phyloP scores from a whole-genome alignment of 1,140 invertebrate genomes.

The Drosophila arizonae region DNA sequence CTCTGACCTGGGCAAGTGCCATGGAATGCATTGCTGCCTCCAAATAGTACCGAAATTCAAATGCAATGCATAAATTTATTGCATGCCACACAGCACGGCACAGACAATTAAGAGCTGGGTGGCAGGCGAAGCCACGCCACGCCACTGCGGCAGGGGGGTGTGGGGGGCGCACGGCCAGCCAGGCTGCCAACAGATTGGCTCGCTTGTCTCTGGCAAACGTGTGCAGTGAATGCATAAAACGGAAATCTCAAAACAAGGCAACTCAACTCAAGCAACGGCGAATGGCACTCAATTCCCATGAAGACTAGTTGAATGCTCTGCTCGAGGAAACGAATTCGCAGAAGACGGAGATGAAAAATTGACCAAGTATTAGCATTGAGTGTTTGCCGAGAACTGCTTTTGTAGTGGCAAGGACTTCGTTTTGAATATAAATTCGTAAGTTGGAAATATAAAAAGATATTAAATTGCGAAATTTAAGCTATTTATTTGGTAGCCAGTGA shows the following conservation, averaged over 20 bases:
- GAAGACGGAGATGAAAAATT: no score
- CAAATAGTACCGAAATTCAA: slow-evolving; percentile 49
- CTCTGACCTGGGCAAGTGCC: slow-evolving; percentile 1
- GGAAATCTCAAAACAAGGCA: slow-evolving; percentile 63
- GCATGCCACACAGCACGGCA: slow-evolving; percentile 46
- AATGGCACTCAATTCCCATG: neutral
- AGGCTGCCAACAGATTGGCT: slow-evolving; percentile 61
- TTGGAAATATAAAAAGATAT: no score
- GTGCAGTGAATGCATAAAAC: slow-evolving; percentile 77
- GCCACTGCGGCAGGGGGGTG: slow-evolving; percentile 15
- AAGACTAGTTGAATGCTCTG: slow-evolving; percentile 39
- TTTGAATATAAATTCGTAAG: no score
- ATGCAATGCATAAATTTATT: slow-evolving; percentile 80
- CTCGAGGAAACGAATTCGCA: neutral
- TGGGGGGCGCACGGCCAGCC: neutral
- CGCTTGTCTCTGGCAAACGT: slow-evolving; percentile 63
- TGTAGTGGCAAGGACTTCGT: no score
- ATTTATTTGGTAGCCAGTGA: no score
- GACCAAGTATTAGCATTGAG: neutral
- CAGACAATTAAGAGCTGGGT: slow-evolving; percentile 67
- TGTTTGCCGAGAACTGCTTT: neutral
- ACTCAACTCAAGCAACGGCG: slow-evolving; percentile 15
- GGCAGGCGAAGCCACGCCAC: neutral
- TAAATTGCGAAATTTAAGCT: no score
- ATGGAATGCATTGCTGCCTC: slow-evolving; percentile 46